Evolutionary conservation across 2,113 vertebrate genomes (phyloP), one percentile per base, ranked within the genome.

Genomic region (Gadus macrocephalus): DNA sequence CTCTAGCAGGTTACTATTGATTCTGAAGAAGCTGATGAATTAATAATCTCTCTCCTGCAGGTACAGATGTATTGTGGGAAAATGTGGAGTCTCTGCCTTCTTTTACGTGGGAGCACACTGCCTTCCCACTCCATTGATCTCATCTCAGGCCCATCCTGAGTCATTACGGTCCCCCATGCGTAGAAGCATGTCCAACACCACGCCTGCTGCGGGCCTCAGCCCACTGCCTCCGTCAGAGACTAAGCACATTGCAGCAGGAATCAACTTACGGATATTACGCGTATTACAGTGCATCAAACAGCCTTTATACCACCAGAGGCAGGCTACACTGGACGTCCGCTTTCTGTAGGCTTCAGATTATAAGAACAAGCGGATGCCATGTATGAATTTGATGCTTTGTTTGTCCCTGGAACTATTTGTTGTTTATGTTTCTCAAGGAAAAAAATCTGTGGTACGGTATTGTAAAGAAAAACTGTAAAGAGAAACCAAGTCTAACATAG

Each of bases 1-100:
- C 72, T 72, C 68, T 5, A 75, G 72, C 74, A 78, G 82, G 58
- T 85, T 79, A 55, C 64, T 74, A 87, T 86, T 83, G 86, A 86
- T 86, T 82, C 63, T 71, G 16, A 28, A 53, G 62, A 67, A 55
- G 42, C 78, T 83, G 75, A 76, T 81, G 73, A 87, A 87, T 88
- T 87, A 85, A 81, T 86, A 83, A 78, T 77, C 64, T 42, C 70
- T 73, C 73, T 78, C 66, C 81, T 68, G 75, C 71, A 80, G 79
- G 72, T 80, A 76, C 75, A 53, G 53, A 77, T 71, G 76, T 66
- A 63, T 59, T 20, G 60, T 72, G 64, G 4, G 67, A 74, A 76
- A 77, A 78, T 53, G 64, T 79, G 15, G 28, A 66, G 69, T 64
- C 5, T 4, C 68, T 53, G 71, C 75, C 77, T 8, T 6, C 70